These are phyloP conservation scores for Trichonephila clavata DNA, from an alignment of 1,140 invertebrate genomes.

Conservation along the genomic window DNA sequence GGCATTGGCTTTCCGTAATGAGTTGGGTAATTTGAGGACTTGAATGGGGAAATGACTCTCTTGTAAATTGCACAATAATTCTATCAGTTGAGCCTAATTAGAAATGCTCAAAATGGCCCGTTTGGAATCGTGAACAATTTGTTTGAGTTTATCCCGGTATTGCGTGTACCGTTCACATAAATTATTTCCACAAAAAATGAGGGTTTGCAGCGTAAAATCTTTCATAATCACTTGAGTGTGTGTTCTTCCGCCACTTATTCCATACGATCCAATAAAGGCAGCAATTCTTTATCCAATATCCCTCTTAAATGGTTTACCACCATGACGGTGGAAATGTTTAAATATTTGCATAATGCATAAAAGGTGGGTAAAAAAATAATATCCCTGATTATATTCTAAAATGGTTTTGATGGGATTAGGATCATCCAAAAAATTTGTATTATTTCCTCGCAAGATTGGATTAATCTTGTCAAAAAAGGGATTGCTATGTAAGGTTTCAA, in stretches of 20 bases:
- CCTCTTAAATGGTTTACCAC: not conserved
- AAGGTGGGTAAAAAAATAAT: slow-evolving; percentile 66
- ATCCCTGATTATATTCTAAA: slow-evolving; percentile 27
- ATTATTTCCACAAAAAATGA: slow-evolving; percentile 33
- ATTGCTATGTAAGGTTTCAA: not conserved
- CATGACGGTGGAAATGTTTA: not conserved
- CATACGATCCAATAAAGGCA: not conserved
- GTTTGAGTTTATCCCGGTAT: not conserved
- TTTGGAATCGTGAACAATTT: slow-evolving; percentile 4
- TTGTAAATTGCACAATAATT: not conserved
- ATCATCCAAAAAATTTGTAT: not conserved
- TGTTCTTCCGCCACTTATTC: not conserved
- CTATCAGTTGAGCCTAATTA: not conserved
- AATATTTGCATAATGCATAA: slow-evolving; percentile 19
- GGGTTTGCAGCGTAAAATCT: not conserved
- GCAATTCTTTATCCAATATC: not conserved
- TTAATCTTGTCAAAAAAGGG: not conserved
- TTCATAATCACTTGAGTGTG: too few relatives aligned
- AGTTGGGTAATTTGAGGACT: not conserved
- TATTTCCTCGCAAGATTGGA: not conserved
- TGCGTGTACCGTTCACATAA: not conserved
- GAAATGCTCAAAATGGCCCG: not conserved
- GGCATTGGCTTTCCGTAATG: not conserved
- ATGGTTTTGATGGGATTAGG: slow-evolving; percentile 46
- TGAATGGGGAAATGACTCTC: slow-evolving; percentile 38